Conservation (phyloP, 2,797 vertebrate genomes). For the Tadarida brasiliensis region DNA sequence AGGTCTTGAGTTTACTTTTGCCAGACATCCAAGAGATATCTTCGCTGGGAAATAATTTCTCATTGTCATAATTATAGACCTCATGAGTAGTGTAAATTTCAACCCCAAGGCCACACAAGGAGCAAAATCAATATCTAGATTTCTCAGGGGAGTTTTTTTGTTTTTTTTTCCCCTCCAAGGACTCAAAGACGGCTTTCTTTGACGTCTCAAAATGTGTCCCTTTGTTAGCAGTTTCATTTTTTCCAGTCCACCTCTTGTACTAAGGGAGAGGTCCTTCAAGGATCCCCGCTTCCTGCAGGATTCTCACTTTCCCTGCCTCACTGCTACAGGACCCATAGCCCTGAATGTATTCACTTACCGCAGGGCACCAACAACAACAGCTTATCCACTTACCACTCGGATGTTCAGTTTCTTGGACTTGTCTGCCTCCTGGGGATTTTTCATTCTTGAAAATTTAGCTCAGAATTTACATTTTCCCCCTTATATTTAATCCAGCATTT, state of each 20-base stretch:
- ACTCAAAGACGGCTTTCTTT: neutral
- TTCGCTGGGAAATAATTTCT: slow-evolving; percentile 4
- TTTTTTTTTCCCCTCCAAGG: neutral
- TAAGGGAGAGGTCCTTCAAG: neutral
- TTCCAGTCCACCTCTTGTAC: neutral
- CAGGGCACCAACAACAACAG: neutral
- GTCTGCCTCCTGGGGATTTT: neutral
- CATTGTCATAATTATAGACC: neutral
- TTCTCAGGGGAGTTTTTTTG: neutral
- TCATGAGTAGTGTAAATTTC: neutral
- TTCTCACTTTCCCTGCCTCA: neutral
- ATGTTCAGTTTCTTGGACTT: neutral
- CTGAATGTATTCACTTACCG: neutral
- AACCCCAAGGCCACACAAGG: neutral
- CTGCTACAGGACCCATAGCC: neutral
- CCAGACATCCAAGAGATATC: neutral
- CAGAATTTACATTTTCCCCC: neutral
- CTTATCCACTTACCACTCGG: neutral
- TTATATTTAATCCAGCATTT: neutral
- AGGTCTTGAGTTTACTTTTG: slow-evolving; percentile 25
- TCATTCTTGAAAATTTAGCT: neutral
- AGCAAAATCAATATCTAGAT: slow-evolving; percentile 17
- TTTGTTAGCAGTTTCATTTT: neutral
- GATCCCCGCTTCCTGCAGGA: neutral
- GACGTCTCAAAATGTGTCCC: neutral